Evolutionary conservation across 2,797 vertebrate genomes (phyloP), one percentile per base, ranked within the genome.

Genomic region (Premnoplex brunnescens): DNA sequence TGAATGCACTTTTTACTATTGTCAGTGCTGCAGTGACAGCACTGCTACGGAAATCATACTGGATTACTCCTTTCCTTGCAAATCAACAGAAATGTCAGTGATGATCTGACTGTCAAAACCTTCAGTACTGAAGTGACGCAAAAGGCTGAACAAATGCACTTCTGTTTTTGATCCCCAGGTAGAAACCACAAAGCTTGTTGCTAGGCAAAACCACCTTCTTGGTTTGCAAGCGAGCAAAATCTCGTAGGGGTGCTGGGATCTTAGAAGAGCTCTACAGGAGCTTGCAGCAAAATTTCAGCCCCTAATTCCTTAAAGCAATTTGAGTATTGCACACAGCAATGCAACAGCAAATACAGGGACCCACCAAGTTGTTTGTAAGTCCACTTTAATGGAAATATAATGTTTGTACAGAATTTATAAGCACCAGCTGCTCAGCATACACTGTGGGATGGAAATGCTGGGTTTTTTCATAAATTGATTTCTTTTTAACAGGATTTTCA

Each of bases 71-170:
- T 71, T 56, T 93, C 74, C 75, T 77, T 77, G 44, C 30, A 32
- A 74, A 92, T 71, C 74, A 79, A 82, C 69, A 81, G 82, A 94
- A 96, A 93, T 46, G 95, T 78, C 91, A 96, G 87, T 4, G 2
- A 85, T 78, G 64, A 93, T 78, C 56, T 96, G 63, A 84, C 88
- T 95, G 91, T 89, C 88, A 93, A 94, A 95, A 91, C 28, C 85
- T 71, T 56, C 95, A 81, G 62, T 0, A 52, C 27, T 1, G 0
- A 88, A 67, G 32, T 96, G 95, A 95, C 20, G 75, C 79, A 97
- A 60, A 92, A 83, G 32, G 48, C 90, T 59, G 82, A 94, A 84
- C 52, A 86, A 89, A 84, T 19, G 62, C 85, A 23, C 37, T 63
- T 22, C 26, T 44, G 44, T 6, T 83, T 96, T 67, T 66, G 34